Base-by-base conservation (phyloP, 1,140 invertebrate species). In the Sesamia nonagrioides region DNA sequence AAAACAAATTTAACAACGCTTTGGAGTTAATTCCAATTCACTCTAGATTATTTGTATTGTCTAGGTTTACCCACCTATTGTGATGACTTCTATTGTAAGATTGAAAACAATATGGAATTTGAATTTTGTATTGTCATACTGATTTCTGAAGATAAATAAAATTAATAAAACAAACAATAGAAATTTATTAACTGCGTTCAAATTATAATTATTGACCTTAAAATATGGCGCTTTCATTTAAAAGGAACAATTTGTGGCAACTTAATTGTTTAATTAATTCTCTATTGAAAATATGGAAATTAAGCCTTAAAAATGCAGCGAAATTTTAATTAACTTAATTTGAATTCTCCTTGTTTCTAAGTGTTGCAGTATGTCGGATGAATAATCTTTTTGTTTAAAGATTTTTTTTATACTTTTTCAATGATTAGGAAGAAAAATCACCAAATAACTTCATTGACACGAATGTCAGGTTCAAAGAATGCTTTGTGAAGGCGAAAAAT, bases 231-330 rank as follows among this genome's bases (percentile, higher is more conserved):
- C 11, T 45, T 42, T 66, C 37, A 11, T 42, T 17, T 6, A 5
- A 40, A 13, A 66, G 37, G 17, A 68, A 11, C 18, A 45, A 2
- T 48, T 69, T 50, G 50, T 40, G 21, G 21, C 27, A 50, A 50
- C 8, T 27, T 50, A 48, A 48, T 69, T n/a, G 15, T 27, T 69
- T 33, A 50, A 48, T 48, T 50, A 33, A 69, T 69, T 50, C 21
- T 8, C 5, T 48, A 13, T 50, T 69, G 42, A n/a, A 69, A 69
- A 50, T 69, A 69, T 69, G 42, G 7, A 27, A 69, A 69, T 69
- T 50, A 27, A 69, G 42, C 21, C 11, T 1, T 48, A n/a, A 9
- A 48, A 69, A 48, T 69, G 61, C 61, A 69, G 13, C 21, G 35
- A 7, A 33, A 63, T 37, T 63, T 63, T 50, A 50, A 42, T 66